phyloP scores from a whole-genome alignment of 1,140 invertebrate genomes.

The Musca vetustissima region DNA sequence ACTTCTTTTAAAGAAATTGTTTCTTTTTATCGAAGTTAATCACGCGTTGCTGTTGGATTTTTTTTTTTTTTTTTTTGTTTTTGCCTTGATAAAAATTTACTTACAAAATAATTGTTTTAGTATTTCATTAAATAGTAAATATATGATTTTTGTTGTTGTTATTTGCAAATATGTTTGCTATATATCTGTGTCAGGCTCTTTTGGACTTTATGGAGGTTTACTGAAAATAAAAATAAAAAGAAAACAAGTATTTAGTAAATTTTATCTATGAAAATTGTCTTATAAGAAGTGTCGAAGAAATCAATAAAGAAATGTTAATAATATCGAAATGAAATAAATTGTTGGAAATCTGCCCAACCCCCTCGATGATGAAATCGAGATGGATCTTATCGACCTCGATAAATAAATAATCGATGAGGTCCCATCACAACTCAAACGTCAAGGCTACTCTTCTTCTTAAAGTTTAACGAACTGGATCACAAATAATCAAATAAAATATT shows the following conservation, averaged over 20 bases:
- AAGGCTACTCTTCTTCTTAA: no score
- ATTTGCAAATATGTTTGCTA: conserved; percentile 18
- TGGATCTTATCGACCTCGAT: no score
- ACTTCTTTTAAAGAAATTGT: neutral
- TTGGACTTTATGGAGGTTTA: conserved; percentile 18
- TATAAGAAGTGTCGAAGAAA: no score
- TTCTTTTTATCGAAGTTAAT: conserved; percentile 8
- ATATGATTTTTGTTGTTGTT: neutral
- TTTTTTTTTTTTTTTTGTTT: neutral
- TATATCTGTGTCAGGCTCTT: conserved; percentile 15
- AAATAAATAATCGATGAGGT: no score
- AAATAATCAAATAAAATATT: no score
- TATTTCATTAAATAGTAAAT: neutral
- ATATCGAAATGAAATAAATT: no score
- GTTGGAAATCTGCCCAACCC: no score
- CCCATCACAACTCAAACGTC: no score
- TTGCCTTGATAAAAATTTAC: conserved; percentile 10
- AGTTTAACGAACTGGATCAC: no score
- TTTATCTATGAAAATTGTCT: no score
- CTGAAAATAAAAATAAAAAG: neutral
- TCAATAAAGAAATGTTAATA: no score
- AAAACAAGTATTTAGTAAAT: neutral
- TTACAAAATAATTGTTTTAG: conserved; percentile 14
- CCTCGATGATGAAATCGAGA: no score
- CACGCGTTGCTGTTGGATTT: conserved; percentile 13